These are phyloP conservation scores for Benthochromis sp. DNA, from an alignment of 2,113 vertebrate species.

Conservation along the genomic window DNA sequence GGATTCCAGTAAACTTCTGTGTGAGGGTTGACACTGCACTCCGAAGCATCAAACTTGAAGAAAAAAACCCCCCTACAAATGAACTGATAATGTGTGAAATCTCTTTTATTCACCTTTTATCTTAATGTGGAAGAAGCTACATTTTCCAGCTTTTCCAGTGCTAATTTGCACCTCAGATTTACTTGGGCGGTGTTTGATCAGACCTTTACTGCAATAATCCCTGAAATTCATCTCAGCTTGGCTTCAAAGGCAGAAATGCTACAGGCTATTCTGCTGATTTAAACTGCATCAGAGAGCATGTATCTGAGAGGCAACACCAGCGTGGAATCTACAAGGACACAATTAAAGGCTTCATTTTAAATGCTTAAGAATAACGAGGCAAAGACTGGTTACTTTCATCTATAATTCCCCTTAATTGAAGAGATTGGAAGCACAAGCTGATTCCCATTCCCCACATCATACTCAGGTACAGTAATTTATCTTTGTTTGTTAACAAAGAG, in stretches of 20 bases:
- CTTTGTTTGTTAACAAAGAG: not conserved
- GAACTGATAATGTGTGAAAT: not conserved
- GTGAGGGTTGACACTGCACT: not conserved
- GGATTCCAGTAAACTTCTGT: not conserved
- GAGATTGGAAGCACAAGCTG: not conserved
- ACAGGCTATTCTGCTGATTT: not conserved
- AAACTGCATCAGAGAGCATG: not conserved
- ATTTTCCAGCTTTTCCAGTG: not conserved
- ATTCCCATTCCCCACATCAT: not conserved
- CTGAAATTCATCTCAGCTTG: not conserved
- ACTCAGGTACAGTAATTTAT: not conserved
- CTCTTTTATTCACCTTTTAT: conserved; percentile 6
- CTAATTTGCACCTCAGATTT: not conserved
- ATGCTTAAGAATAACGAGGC: not conserved
- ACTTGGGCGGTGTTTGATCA: not conserved
- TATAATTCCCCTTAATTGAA: not conserved
- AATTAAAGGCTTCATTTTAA: not conserved
- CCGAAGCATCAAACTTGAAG: not conserved
- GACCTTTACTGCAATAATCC: not conserved
- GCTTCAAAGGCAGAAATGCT: not conserved
- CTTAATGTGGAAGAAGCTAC: not conserved
- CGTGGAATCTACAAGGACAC: not conserved
- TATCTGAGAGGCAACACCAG: not conserved
- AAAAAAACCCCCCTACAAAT: not conserved
- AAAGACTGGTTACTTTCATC: not conserved